phyloP scores from a whole-genome alignment of 2,888 invertebrate genomes.

The Meiosimyza platycephala region DNA sequence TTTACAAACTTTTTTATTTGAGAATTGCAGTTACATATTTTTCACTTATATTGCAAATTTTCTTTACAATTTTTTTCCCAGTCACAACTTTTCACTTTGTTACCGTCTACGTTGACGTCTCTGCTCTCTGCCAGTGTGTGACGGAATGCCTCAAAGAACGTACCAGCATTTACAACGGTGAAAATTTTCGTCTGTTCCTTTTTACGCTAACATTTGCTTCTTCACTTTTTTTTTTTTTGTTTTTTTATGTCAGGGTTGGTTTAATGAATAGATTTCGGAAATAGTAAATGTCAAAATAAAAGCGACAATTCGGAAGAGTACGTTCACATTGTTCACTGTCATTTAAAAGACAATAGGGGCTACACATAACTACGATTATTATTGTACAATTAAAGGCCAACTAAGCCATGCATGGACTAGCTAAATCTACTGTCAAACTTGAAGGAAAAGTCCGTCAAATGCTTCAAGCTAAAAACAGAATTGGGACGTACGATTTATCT shows the following conservation, averaged over 20 bases:
- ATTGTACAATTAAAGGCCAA: too few relatives aligned
- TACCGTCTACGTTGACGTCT: constrained; percentile 42
- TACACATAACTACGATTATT: too few relatives aligned
- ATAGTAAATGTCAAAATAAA: neutral
- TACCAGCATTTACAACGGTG: constrained; percentile 34
- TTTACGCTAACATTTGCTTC: constrained; percentile 47
- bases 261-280: constrained; percentile 37
- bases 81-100: constrained; percentile 6
- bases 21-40: constrained; percentile 32
- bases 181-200: constrained; percentile 56
- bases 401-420: too few relatives aligned
- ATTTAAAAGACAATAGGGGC: too few relatives aligned
- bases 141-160: constrained; percentile 49
- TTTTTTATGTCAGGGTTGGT: too few relatives aligned
- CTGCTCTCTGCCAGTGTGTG: constrained; percentile 50
- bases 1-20: constrained; percentile 16
- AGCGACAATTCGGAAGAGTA: neutral
- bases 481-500: too few relatives aligned
- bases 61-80: constrained; percentile 10
- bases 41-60: constrained; percentile 18
- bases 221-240: too few relatives aligned
- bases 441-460: too few relatives aligned
- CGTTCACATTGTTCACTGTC: neutral
- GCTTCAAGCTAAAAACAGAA: too few relatives aligned
- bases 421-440: too few relatives aligned